Evolutionary conservation across 2,797 vertebrate genomes (phyloP).

Genomic region (Novumbra hubbsi): DNA sequence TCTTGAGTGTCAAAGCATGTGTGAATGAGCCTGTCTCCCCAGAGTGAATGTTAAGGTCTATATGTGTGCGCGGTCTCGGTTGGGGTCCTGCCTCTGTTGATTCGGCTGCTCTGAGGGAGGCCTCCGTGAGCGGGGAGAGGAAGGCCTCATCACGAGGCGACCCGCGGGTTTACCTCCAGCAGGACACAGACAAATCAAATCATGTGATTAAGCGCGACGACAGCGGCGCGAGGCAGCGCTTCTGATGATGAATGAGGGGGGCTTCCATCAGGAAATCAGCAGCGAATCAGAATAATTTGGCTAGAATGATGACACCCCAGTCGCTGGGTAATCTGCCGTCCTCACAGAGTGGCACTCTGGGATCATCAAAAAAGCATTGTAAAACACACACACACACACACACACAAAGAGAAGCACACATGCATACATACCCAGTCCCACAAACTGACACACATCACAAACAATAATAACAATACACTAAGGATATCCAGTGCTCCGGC

Average conservation of each 20-base stretch:
- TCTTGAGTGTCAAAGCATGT: constrained; percentile 29
- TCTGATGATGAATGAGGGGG: constrained; percentile 44
- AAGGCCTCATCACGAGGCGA: constrained; percentile 64
- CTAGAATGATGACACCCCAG: constrained; percentile 74
- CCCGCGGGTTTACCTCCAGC: constrained; percentile 62
- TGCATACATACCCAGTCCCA: constrained; percentile 12
- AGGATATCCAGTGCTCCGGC: background rate
- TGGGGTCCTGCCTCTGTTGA: constrained; percentile 70
- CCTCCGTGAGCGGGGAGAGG: constrained; percentile 51
- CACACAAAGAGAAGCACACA: constrained; percentile 17
- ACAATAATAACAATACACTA: background rate
- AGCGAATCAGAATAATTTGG: constrained; percentile 83
- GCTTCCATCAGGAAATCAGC: constrained; percentile 75
- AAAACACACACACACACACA: constrained; percentile 16
- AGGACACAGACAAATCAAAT: constrained; percentile 73
- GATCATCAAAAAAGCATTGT: constrained; percentile 5
- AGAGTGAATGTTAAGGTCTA: constrained; percentile 18
- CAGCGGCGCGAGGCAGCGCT: constrained; percentile 46
- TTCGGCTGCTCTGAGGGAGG: constrained; percentile 58
- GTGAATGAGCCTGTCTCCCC: constrained; percentile 23
- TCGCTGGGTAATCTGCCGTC: constrained; percentile 56
- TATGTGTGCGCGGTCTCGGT: constrained; percentile 63
- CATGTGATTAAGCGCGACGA: constrained; percentile 76
- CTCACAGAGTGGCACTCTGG: constrained; percentile 21
- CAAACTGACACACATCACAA: constrained; percentile 5